Evolutionary conservation across 2,113 vertebrate species (phyloP), one percentile per base, ranked within the genome.

Genomic region (Terrapene triunguis): DNA sequence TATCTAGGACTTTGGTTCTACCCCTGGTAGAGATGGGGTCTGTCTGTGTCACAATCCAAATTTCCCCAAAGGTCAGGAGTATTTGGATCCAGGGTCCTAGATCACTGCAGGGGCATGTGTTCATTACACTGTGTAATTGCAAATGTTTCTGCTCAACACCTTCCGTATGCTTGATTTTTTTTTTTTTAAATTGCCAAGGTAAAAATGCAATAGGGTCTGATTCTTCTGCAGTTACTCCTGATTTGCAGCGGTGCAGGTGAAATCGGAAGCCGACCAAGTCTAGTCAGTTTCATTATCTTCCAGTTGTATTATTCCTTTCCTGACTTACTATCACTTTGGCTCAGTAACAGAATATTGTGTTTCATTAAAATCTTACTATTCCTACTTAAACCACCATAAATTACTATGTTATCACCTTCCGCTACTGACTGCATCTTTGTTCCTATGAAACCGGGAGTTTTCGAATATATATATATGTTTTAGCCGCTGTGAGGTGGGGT

Each of bases 371-470:
- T 72, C 78, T 2, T 25, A 2, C 76, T 93, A 86, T 72, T 42
- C 27, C n/a, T 69, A 32, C 86, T 65, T 54, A 96, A 89, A 1
- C 76, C 76, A 32, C 54, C 79, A 80, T 87, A 86, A 91, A 92
- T 92, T 11, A 13, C 13, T 4, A 0, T 19, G 42, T 55, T 93
- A 17, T 32, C 89, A 42, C 89, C 85, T 94, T 19, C 0, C 90
- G 76, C 87, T 53, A 0, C 48, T 78, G 85, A 21, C 94, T 95
- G 72, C 90, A 89, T 88, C 84, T 94, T 85, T 93, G 51, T 84
- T 94, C 65, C 3, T 50, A 1, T 10, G 88, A 69, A 81, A 51
- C 27, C 12, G 80, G 59, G 86, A 90, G 51, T 19, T 48, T 82
- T 92, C 80, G 88, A 22, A 54, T 54, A 22, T 8, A 54, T 51